Evolutionary conservation across 1,140 invertebrate genomes (phyloP).

Genomic region (Maniola jurtina): DNA sequence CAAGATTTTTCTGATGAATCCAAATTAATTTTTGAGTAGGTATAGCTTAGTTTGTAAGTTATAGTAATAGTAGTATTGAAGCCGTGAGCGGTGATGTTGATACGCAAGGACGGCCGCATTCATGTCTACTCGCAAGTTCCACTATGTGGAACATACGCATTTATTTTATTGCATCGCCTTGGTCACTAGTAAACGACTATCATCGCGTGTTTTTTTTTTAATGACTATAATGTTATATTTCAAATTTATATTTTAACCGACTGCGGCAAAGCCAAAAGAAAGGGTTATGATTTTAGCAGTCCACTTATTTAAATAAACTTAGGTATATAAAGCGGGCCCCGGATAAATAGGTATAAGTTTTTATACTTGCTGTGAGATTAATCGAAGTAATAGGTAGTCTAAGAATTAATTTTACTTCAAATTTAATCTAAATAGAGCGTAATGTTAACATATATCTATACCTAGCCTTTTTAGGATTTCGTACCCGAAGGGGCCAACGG

Average conservation of each 20-base stretch:
- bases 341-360: not conserved
- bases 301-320: too few relatives aligned
- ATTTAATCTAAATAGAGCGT: too few relatives aligned
- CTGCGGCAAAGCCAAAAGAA: too few relatives aligned
- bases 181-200: constrained; percentile 6
- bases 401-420: too few relatives aligned
- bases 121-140: constrained; percentile 44
- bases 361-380: not conserved
- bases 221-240: too few relatives aligned
- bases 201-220: not conserved
- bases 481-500: too few relatives aligned
- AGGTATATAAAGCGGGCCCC: too few relatives aligned
- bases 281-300: too few relatives aligned
- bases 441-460: too few relatives aligned
- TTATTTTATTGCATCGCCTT: constrained; percentile 49
- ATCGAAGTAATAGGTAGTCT: too few relatives aligned
- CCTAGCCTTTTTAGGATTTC: too few relatives aligned
- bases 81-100: constrained; percentile 28
- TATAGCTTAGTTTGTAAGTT: not conserved
- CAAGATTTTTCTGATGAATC: not conserved
- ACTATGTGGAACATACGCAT: constrained; percentile 39
- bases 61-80: constrained; percentile 1
- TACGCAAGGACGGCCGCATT: constrained; percentile 64
- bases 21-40: not conserved
- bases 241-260: too few relatives aligned